phyloP scores from a whole-genome alignment of 1,140 invertebrate species.

The Bombus pyrosoma region DNA sequence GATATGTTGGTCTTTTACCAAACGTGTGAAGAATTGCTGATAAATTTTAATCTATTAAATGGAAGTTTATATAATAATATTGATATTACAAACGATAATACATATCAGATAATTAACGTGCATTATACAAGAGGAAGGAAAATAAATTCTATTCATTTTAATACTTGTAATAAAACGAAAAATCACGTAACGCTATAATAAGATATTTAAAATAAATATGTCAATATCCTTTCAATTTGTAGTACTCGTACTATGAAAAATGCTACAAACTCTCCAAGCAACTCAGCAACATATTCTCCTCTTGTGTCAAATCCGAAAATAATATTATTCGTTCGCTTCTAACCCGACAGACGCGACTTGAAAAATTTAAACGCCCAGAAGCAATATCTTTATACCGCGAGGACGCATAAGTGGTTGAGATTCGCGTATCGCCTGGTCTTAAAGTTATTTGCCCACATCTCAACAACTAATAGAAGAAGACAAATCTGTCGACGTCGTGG shows the following conservation, averaged over 20 bases:
- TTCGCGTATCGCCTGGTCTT: constrained; percentile 4
- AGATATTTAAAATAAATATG: too few species aligned
- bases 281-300: neutral
- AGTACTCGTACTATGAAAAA: neutral
- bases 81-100: too few species aligned
- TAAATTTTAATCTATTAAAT: neutral
- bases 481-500: constrained; percentile 36
- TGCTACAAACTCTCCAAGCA: neutral
- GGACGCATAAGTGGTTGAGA: neutral
- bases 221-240: too few species aligned
- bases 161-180: too few species aligned
- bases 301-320: too few species aligned
- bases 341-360: neutral
- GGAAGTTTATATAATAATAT: neutral
- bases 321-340: neutral
- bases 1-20: too few species aligned
- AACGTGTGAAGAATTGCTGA: neutral
- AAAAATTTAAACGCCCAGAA: neutral
- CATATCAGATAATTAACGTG: too few species aligned
- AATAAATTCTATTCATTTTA: too few species aligned
- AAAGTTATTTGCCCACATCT: constrained; percentile 29
- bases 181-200: too few species aligned
- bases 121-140: too few species aligned
- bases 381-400: constrained; percentile 5
- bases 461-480: neutral